Evolutionary conservation across 2,888 invertebrate species (phyloP), one percentile per base, ranked within the genome.

Genomic region (Crepidodera aurea): DNA sequence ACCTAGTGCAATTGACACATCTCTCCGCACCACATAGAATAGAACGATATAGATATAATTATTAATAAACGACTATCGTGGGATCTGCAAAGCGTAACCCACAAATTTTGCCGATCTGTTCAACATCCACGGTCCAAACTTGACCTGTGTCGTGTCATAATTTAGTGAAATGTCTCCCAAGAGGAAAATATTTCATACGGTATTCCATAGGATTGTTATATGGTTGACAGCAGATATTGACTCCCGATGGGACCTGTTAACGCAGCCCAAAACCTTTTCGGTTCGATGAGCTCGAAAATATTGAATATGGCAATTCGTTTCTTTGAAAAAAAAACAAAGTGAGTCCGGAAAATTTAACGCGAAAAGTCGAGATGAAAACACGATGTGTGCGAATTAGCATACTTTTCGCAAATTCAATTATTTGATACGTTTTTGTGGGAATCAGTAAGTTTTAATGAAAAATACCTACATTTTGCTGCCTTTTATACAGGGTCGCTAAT

Each of bases 91-190:
- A 39, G 12, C 42, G 44, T 44, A 32, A 3, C 44, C 32, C 54
- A 16, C 54, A 54, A 54, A 54, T 32, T 42, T 54, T 19, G 15
- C 32, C 54, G 54, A 29, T 42, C 40, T 53, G 53, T 40, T 53
- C 40, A 40, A 39, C 25, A 42, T 54, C 42, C 39, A 46, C 55
- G 48, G n/a, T 57, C 48, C 59, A 51, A 51, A 54, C 66, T 67
- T 66, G 66, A 68, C 68, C 68, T 48, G 51, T 60, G 60, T 62
- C 66, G 46, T 55, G 64, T 66, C 59, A 66, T 68, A 68, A 68
- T 68, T 66, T 62, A 62, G 59, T 57, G 57, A 60, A 62, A 68
- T 61, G 60, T 61, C 48, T 40, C 68, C 60, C 68, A 15, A 25
- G 66, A 66, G 68, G 53, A 40, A 53, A 22, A 64, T 66, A 58